Evolutionary conservation across 2,888 invertebrate species (phyloP), one percentile per base, ranked within the genome.

Genomic region (Epirrita christyi): DNA sequence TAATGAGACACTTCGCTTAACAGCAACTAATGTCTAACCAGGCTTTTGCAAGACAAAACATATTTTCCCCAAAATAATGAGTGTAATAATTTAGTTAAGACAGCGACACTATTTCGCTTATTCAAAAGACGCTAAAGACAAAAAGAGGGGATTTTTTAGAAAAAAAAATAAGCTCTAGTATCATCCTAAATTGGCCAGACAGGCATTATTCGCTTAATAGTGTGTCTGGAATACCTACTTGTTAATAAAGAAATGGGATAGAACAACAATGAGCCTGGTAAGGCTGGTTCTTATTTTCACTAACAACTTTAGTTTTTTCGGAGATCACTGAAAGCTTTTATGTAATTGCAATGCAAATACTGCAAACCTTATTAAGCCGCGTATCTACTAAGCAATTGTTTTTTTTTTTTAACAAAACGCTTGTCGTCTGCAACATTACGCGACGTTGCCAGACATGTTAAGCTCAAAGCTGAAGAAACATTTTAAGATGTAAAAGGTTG

Each of bases 171-270:
- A 52, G 55, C 54, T 54, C 6, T 41, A 48, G 27, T 32, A 43
- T 55, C 40, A 37, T 46, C 44, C 15, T 43, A 55, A 61, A 66
- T 61, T 55, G 61, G 50, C 50, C 41, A 62, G 55, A 64, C 59
- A 46, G 40, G 40, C 29, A 43, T 55, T 63, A 57, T 47, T 46
- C 43, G 43, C 44, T 46, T 46, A 62, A 60, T 49, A 57, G 45
- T 55, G 50, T 59, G 52, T 56, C 54, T 61, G 51, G 38, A 56
- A 42, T 15, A 54, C 49, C 21, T 52, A 54, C 49, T n/a, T 52
- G 47, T 47, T 29, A 56, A 48, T 38, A 36, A 60, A 55, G 48
- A 57, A 49, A 53, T 41, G 55, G 13, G 11, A 55, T 21, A 21
- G 21, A 21, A 47, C 7, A 15, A 41, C 49, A 55, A 49, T 57